Percentiles rank a stretch among this genome's conserved stretches.
Conservation (phyloP, 2,113 vertebrate species). For the Axis porcinus region DNA sequence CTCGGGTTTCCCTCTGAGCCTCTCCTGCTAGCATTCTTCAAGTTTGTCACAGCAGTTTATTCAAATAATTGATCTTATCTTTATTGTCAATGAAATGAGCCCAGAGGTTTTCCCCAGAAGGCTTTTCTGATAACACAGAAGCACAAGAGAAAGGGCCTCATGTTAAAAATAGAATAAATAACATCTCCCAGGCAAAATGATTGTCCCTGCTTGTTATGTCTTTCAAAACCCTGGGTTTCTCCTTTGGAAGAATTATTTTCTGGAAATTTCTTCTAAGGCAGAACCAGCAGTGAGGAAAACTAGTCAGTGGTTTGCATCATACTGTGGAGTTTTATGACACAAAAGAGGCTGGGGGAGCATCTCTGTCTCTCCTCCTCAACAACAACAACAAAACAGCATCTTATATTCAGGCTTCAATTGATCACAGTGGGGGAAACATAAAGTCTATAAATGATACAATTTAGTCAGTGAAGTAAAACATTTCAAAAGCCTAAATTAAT, state of each 20-base stretch:
- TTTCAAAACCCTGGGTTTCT: not conserved
- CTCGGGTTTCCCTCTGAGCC: not conserved
- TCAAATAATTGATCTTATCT: conserved; percentile 47
- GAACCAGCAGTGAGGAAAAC: not conserved
- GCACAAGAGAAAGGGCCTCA: conserved; percentile 3
- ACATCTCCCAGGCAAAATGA: conserved; percentile 9
- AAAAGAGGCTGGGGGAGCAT: not conserved
- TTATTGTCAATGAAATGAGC: conserved; percentile 35
- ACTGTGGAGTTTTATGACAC: not conserved
- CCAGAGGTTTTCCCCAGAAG: conserved; percentile 28
- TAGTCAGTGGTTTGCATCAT: not conserved
- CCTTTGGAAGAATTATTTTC: not conserved
- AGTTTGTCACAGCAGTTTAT: conserved; percentile 34
- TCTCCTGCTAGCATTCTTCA: not conserved
- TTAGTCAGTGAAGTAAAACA: not conserved
- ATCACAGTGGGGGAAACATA: not conserved
- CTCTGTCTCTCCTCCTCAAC: not conserved
- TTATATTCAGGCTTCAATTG: not conserved
- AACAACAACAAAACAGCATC: not conserved
- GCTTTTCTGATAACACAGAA: conserved; percentile 8
- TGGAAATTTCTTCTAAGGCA: not conserved
- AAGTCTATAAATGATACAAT: not conserved
- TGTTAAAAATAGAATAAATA: conserved; percentile 46
- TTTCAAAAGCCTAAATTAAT: not conserved
- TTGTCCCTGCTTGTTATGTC: not conserved